phyloP scores from a whole-genome alignment of 2,888 invertebrate genomes.

The Drosophila cracens region DNA sequence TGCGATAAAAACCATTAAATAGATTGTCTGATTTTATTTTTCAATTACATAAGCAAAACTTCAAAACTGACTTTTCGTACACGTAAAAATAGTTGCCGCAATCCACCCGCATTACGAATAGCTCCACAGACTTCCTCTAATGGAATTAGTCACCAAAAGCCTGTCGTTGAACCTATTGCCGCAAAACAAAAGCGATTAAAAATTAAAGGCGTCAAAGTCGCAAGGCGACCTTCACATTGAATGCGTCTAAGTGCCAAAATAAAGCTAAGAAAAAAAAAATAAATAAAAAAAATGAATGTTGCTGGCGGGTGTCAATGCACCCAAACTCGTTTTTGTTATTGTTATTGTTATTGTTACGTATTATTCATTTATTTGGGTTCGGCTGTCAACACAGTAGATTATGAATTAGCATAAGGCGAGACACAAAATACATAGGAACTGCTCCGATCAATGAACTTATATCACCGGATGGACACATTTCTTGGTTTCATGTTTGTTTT shows the following conservation, averaged over 20 bases:
- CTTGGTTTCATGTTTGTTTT: slow-evolving; percentile 34
- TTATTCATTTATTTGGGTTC: slow-evolving; percentile 57
- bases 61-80: not conserved
- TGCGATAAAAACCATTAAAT: not conserved
- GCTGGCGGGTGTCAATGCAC: slow-evolving; percentile 68
- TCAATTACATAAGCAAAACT: not conserved
- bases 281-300: not conserved
- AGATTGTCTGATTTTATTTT: not conserved
- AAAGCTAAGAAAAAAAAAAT: slow-evolving; percentile 9
- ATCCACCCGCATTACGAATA: slow-evolving; percentile 30
- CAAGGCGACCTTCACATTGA: slow-evolving; percentile 72
- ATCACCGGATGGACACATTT: slow-evolving; percentile 40
- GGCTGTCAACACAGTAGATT: slow-evolving; percentile 40
- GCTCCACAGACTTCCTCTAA: slow-evolving; percentile 63
- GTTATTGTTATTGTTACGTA: slow-evolving; percentile 29
- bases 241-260: slow-evolving; percentile 53
- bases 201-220: slow-evolving; percentile 18
- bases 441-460: slow-evolving; percentile 68
- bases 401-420: slow-evolving; percentile 64
- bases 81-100: slow-evolving; percentile 7
- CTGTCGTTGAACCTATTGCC: slow-evolving; percentile 63
- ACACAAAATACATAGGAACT: slow-evolving; percentile 30
- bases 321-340: slow-evolving; percentile 26
- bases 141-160: slow-evolving; percentile 61
- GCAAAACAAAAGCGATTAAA: slow-evolving; percentile 20